phyloP scores from a whole-genome alignment of 2,113 vertebrate species.

The Cygnus buccinator region DNA sequence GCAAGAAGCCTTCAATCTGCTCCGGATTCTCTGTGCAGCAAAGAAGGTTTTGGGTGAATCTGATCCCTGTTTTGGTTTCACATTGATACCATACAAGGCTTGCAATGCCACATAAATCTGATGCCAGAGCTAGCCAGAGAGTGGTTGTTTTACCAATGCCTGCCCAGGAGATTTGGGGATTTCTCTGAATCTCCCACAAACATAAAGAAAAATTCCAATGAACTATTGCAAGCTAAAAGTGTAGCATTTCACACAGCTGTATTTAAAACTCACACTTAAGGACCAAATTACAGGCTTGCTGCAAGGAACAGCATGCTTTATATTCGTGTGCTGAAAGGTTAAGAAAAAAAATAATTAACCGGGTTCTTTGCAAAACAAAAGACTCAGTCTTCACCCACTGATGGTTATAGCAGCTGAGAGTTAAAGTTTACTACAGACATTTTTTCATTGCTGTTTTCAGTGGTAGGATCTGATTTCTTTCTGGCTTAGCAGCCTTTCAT shows the following conservation, averaged over 20 bases:
- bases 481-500: constrained; percentile 2
- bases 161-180: background rate
- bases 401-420: background rate
- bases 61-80: background rate
- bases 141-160: rapidly evolving
- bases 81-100: no score
- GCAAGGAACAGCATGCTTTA: background rate
- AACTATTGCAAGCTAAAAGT: background rate
- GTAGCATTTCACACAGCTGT: background rate
- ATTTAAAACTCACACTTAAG: background rate
- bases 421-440: background rate
- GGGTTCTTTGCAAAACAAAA: background rate
- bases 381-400: background rate
- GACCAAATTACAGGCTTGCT: background rate
- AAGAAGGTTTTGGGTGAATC: background rate
- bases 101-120: background rate
- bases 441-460: constrained; percentile 14
- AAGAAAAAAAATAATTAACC: background rate
- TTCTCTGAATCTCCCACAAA: background rate
- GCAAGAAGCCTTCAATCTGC: background rate
- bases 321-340: background rate
- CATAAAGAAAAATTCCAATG: background rate
- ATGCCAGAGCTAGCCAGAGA: background rate
- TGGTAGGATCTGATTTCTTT: background rate
- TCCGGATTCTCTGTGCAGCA: background rate